A percentile compares a stretch with the other conserved stretches of the same genome.
Evolutionary conservation across 1,140 invertebrate genomes (phyloP).

Genomic region (Asobara japonica): DNA sequence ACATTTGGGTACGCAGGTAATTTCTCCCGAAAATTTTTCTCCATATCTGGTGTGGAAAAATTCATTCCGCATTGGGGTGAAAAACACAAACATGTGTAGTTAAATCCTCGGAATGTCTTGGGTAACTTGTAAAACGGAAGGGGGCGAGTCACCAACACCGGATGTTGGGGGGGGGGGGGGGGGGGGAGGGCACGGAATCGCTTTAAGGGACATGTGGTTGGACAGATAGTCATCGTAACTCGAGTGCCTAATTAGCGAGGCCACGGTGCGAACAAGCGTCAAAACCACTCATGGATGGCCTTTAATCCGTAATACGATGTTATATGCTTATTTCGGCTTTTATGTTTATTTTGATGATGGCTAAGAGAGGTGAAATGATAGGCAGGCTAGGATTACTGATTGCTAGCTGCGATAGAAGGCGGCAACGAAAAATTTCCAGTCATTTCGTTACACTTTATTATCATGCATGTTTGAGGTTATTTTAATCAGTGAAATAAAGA

Average conservation of each 20-base stretch:
- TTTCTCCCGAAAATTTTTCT: neutral
- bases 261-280: conserved; percentile 34
- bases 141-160: conserved; percentile 23
- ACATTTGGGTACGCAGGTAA: neutral
- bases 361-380: neutral
- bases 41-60: neutral
- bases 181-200: conserved; percentile 27
- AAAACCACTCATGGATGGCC: conserved; percentile 25
- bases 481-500: conserved; percentile 6
- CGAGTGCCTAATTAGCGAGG: conserved; percentile 33
- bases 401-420: neutral
- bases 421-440: neutral
- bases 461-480: conserved; percentile 2
- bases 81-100: conserved; percentile 44
- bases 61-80: neutral
- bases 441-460: conserved; percentile 27
- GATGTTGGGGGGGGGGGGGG: conserved; percentile 33
- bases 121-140: conserved; percentile 20
- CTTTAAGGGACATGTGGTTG: conserved; percentile 34
- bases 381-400: neutral
- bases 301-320: conserved; percentile 7
- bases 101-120: conserved; percentile 27
- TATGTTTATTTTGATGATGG: neutral
- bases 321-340: neutral
- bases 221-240: conserved; percentile 35